Percentiles rank a stretch among this genome's conserved stretches.
These are phyloP conservation scores for Cettia cetti DNA, from an alignment of 2,113 vertebrate species.

Conservation along the genomic window DNA sequence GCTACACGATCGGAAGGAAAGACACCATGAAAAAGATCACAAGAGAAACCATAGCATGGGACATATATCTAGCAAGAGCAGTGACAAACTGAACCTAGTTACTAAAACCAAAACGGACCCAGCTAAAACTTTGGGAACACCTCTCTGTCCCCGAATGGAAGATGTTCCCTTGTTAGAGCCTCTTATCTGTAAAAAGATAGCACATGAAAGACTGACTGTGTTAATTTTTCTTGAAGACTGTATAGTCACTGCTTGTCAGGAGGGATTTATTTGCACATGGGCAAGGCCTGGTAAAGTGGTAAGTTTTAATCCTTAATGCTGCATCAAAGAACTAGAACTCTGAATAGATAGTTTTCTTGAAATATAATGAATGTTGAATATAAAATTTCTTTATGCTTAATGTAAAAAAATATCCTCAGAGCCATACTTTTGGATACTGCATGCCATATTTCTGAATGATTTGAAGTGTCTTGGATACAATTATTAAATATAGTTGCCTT, in stretches of 20 bases:
- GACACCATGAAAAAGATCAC: conserved; percentile 96
- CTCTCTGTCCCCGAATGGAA: conserved; percentile 95
- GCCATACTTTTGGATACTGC: conserved; percentile 87
- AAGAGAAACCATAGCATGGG: conserved; percentile 99
- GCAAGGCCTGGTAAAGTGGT: conserved; percentile 99
- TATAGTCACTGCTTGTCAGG: conserved; percentile 99
- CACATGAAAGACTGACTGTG: conserved; percentile 98
- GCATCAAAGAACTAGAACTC: conserved; percentile 75
- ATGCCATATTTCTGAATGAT: conserved; percentile 83
- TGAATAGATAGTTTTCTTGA: conserved; percentile 74
- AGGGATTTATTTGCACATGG: conserved; percentile 99
- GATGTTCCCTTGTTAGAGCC: conserved; percentile 97
- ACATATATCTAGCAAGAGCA: conserved; percentile 99
- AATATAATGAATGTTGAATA: conserved; percentile 78
- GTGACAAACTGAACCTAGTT: conserved; percentile 94
- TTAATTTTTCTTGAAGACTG: conserved; percentile 99
- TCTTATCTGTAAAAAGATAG: conserved; percentile 99
- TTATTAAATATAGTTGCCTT: conserved; percentile 75
- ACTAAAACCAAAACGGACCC: conserved; percentile 88
- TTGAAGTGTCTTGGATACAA: conserved; percentile 78
- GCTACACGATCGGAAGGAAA: conserved; percentile 94
- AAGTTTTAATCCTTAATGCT: conserved; percentile 89
- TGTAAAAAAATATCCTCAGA: conserved; percentile 80
- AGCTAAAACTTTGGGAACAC: conserved; percentile 93
- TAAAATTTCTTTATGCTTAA: conserved; percentile 77